phyloP scores from a whole-genome alignment of 2,113 vertebrate species.

The Sapajus apella region DNA sequence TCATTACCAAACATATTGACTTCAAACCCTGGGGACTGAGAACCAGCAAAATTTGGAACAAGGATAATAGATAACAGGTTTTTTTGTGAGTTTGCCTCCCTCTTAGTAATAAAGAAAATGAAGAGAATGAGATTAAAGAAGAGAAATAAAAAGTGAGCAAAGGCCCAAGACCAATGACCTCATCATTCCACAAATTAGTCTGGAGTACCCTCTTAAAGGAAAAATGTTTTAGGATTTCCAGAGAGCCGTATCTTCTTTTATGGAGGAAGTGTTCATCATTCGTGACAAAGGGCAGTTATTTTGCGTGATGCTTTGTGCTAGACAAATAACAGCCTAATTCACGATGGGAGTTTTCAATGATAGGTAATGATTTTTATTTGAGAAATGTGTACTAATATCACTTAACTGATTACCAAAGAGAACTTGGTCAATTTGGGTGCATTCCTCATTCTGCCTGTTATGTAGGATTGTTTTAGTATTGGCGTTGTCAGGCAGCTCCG shows the following conservation, averaged over 20 bases:
- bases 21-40: conserved; percentile 83
- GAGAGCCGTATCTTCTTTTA: conserved; percentile 39
- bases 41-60: conserved; percentile 83
- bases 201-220: conserved; percentile 41
- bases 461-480: not conserved
- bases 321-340: conserved; percentile 43
- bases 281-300: conserved; percentile 11
- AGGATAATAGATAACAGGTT: conserved; percentile 84
- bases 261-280: not conserved
- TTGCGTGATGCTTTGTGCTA: not conserved
- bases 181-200: conserved; percentile 64
- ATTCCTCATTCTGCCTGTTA: not conserved
- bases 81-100: conserved; percentile 71
- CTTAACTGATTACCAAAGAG: conserved; percentile 49
- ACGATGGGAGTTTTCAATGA: conserved; percentile 51
- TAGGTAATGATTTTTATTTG: conserved; percentile 68
- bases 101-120: conserved; percentile 83
- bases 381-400: conserved; percentile 67
- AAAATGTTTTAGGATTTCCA: conserved; percentile 38
- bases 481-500: not conserved
- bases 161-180: conserved; percentile 69
- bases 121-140: conserved; percentile 78
- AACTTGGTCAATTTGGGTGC: not conserved
- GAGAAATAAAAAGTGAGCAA: conserved; percentile 70
- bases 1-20: conserved; percentile 88